phyloP scores from a whole-genome alignment of 1,140 invertebrate species.

The Papilio helenus region DNA sequence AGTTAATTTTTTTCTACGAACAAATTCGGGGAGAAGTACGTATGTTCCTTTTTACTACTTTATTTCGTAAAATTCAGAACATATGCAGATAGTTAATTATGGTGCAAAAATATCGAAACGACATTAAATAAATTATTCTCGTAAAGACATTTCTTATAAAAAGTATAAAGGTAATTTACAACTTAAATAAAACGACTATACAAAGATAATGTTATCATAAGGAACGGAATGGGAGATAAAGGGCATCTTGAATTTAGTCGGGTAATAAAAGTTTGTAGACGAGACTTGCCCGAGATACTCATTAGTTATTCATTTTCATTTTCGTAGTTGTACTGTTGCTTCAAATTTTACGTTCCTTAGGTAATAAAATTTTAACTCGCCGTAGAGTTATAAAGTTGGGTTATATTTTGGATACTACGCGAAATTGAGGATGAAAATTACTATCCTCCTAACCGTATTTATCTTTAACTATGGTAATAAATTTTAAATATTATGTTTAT shows the following conservation, averaged over 20 bases:
- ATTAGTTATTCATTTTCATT: slow-evolving; percentile 76
- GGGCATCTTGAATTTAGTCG: slow-evolving; percentile 44
- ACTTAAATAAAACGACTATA: neutral
- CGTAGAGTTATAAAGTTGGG: neutral
- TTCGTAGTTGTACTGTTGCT: slow-evolving; percentile 64
- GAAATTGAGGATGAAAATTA: neutral
- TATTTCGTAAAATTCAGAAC: too few species aligned
- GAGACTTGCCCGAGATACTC: slow-evolving; percentile 64
- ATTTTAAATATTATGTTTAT: neutral
- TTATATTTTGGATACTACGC: neutral
- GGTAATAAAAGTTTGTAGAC: slow-evolving; percentile 59
- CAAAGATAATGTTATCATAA: slow-evolving; percentile 44
- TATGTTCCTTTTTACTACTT: too few species aligned
- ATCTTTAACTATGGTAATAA: neutral
- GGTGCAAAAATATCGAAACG: too few species aligned
- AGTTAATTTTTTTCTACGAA: too few species aligned
- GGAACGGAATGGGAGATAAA: slow-evolving; percentile 50
- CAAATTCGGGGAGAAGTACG: too few species aligned
- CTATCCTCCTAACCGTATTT: neutral
- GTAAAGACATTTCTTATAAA: neutral
- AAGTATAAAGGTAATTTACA: too few species aligned
- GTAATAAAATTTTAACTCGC: slow-evolving; percentile 57
- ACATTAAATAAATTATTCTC: too few species aligned
- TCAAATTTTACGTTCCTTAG: slow-evolving; percentile 48
- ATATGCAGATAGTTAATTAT: too few species aligned